Percentiles rank a stretch among this genome's conserved stretches.
Evolutionary conservation across 2,888 invertebrate genomes (phyloP).

Genomic region (Leptodirus hochenwartii): DNA sequence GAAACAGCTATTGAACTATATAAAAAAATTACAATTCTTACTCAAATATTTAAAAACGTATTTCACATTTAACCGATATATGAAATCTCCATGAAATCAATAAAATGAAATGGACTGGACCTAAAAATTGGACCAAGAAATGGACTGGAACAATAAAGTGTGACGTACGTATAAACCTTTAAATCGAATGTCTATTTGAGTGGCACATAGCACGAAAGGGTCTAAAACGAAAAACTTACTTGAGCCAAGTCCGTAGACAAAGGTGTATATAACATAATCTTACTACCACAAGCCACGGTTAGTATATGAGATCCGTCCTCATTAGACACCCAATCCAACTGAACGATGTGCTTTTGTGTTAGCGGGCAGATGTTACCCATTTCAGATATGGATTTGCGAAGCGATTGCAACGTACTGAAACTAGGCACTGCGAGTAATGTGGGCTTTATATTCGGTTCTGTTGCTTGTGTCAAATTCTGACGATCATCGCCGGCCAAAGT

Average conservation of each 20-base stretch:
- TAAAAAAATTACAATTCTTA: too few relatives aligned
- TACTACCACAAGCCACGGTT: slow-evolving; percentile 89
- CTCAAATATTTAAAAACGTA: too few relatives aligned
- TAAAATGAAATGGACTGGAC: too few relatives aligned
- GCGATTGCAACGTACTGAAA: slow-evolving; percentile 73
- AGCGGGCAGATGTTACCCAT: slow-evolving; percentile 82
- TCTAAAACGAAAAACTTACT: slow-evolving; percentile 62
- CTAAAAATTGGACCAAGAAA: too few relatives aligned
- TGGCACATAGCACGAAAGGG: too few relatives aligned
- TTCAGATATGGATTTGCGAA: slow-evolving; percentile 75
- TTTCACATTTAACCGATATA: too few relatives aligned
- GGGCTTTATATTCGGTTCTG: slow-evolving; percentile 24
- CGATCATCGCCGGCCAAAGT: slow-evolving; percentile 65
- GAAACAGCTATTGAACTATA: too few relatives aligned
- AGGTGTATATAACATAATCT: slow-evolving; percentile 81
- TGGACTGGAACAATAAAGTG: too few relatives aligned
- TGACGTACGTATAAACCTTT: too few relatives aligned
- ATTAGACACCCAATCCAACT: slow-evolving; percentile 97
- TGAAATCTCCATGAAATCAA: too few relatives aligned
- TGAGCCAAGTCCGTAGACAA: slow-evolving; percentile 90
- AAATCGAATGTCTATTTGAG: too few relatives aligned
- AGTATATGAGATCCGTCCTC: slow-evolving; percentile 97
- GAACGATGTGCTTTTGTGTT: slow-evolving; percentile 84
- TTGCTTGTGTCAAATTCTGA: slow-evolving; percentile 23
- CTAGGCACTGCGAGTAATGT: slow-evolving; percentile 70